Base-by-base conservation (phyloP, 2,888 invertebrate genomes). In the Mesorhabditis sp. region DNA sequence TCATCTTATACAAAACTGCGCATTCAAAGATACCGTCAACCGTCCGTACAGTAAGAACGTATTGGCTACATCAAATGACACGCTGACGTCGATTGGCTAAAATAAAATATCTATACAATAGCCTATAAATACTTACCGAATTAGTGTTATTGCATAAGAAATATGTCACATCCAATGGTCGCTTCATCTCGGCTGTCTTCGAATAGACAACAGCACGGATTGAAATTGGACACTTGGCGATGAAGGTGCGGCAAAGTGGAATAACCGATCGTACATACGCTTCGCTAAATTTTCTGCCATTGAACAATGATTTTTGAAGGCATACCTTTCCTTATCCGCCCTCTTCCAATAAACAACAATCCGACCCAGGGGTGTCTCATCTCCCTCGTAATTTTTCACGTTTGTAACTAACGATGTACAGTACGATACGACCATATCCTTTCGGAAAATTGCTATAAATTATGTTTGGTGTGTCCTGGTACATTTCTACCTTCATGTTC, bases 41-140 rank as follows among this genome's bases (percentile, higher is more conserved):
- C 28, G 28, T 28, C 58, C 58, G 58, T n/a, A 13, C 10, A 50
- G n/a, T n/a, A 50, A 13, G 58, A 50, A 50, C 7, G 58, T 50
- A 50, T 50, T n/a, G 58, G 58, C n/a, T 50, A 50, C 10, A 50
- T 50, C 58, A 50, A 50, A 50, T n/a, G 58, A 50, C 10, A n/a
- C n/a, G 7, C 10, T 50, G 10, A n/a, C 58, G 7, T 50, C 58
- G 58, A 50, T 50, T n/a, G n/a, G 10, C 58, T 50, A 50, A 50
- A 2, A 50, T n/a, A 50, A 10, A 50, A 50, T 13, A 50, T n/a
- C n/a, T 10, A 50, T 28, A 28, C 28, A 28, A 28, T 28, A 28
- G 28, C 28, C 28, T 28, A 28, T 28, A 28, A 28, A 28, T 28
- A 28, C 28, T 28, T 50, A 50, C 58, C 58, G 7, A 10, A 50